Percentiles rank a stretch among this genome's conserved stretches.
phyloP scores from a whole-genome alignment of 2,113 vertebrate genomes.

The Okapia johnstoni region DNA sequence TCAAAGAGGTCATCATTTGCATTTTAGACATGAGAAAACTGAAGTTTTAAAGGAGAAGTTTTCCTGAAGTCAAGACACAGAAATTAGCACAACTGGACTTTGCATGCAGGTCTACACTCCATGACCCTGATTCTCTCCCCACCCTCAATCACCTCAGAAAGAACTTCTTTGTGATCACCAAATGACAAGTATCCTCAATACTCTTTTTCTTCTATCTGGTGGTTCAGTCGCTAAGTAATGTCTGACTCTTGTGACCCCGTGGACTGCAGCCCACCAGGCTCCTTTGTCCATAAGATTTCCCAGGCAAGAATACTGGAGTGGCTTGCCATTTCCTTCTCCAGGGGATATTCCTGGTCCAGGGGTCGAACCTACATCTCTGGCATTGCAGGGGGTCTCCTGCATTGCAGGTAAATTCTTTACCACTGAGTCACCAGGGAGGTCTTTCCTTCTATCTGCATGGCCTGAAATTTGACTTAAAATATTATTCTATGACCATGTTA shows the following conservation, averaged over 20 bases:
- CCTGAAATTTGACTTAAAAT: constrained; percentile 8
- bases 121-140: background rate
- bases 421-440: background rate
- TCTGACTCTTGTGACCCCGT: background rate
- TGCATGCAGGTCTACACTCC: background rate
- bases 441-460: background rate
- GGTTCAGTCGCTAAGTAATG: background rate
- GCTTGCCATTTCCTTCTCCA: background rate
- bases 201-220: background rate
- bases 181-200: background rate
- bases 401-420: background rate
- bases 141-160: background rate
- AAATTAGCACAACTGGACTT: background rate
- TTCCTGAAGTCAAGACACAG: background rate
- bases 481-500: background rate
- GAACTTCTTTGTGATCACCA: background rate
- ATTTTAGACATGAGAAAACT: background rate
- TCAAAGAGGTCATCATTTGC: background rate
- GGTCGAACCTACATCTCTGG: background rate
- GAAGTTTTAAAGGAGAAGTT: background rate
- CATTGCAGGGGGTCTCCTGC: background rate
- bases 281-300: background rate
- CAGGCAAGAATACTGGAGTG: background rate
- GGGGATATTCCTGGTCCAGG: background rate
- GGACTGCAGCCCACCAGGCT: background rate